Evolutionary conservation across 2,888 invertebrate genomes (phyloP), one percentile per base, ranked within the genome.

Genomic region (Augiades crinisus): DNA sequence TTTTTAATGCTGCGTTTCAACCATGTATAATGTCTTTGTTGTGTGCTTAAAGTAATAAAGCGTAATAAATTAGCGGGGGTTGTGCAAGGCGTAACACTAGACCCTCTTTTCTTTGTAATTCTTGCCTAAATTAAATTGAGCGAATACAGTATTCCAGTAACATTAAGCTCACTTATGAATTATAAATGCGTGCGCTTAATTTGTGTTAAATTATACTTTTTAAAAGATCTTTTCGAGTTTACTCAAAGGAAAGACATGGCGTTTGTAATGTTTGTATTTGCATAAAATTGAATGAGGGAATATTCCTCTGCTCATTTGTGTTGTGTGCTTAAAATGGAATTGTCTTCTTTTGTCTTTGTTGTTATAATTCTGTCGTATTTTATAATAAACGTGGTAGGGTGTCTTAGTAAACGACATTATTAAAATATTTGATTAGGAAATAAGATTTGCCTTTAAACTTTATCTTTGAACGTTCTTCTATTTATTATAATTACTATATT

Each of bases 181-280:
- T 74, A 72, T 68, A 74, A 74, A 79, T 72, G 65, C 65, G 67
- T 72, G 61, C 63, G 69, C 72, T 75, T 79, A 81, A 80, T 78
- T 80, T 80, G 67, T 71, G 68, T 70, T 69, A 76, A 78, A 81
- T 78, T 79, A 74, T 77, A 78, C 71, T 76, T 70, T 70, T 62
- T 70, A 74, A 69, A 68, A 62, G 67, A 67, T 74, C 64, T 65
- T 68, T 72, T 68, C 64, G 61, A 54, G 56, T 61, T 60, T 57
- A 47, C 64, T 60, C 56, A 62, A 62, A 65, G 59, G 58, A 57
- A 53, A 46, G 51, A 47, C 51, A 51, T 43, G 12, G 46, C 36
- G 56, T 56, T 55, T 57, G 60, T 67, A 60, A 64, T 64, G 61
- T 66, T 68, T 63, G 56, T 63, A 77, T 79, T 80, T 73, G 69